Conservation (phyloP, 2,888 invertebrate species). For the Tanytarsus gracilentus region DNA sequence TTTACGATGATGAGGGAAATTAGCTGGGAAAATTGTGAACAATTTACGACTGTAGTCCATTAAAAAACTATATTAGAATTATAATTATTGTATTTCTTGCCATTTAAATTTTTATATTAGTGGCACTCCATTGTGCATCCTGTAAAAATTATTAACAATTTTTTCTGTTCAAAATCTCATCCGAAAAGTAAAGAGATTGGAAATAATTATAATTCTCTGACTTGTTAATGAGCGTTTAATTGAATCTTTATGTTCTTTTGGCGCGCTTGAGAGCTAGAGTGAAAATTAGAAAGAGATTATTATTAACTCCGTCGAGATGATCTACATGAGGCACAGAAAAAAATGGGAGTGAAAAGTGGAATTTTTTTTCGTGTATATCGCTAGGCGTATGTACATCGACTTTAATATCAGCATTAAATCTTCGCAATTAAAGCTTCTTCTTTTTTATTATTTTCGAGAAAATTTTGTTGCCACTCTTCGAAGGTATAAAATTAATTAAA, state of each 20-base stretch:
- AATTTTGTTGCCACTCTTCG: background rate
- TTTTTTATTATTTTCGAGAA: background rate
- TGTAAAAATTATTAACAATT: background rate
- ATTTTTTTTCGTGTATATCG: background rate
- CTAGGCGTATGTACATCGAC: no score
- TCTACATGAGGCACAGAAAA: background rate
- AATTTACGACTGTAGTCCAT: no score
- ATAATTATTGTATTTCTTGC: no score
- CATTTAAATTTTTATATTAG: no score
- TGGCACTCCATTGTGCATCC: background rate
- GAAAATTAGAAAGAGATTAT: background rate
- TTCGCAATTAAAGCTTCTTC: background rate
- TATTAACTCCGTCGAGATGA: background rate
- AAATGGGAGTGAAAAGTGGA: background rate
- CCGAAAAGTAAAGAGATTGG: background rate
- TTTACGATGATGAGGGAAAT: no score
- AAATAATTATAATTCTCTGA: conserved; percentile 4
- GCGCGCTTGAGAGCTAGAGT: background rate
- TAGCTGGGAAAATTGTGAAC: no score
- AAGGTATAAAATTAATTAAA: no score
- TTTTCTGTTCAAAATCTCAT: no score
- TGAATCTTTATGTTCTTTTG: conserved; percentile 20
- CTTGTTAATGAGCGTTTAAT: conserved; percentile 25
- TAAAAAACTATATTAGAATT: no score
- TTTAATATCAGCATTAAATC: background rate